Conservation (phyloP, 2,888 invertebrate genomes). For the Drosophila lacicola region DNA sequence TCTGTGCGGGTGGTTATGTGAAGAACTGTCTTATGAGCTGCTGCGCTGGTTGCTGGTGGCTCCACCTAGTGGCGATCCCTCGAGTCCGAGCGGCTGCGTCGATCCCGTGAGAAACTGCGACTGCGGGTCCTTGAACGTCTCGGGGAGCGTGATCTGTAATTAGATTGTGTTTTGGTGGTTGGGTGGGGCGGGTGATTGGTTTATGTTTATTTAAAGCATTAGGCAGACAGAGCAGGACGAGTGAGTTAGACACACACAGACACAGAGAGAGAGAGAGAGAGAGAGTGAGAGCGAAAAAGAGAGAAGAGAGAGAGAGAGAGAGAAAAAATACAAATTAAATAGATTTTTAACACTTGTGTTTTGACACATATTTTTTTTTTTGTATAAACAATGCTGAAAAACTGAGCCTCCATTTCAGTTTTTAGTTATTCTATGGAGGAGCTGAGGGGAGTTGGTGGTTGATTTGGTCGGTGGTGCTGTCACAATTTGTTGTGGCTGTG, state of each 20-base stretch:
- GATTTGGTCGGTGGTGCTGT: conserved; percentile 22
- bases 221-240: conserved; percentile 34
- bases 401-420: conserved; percentile 23
- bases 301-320: conserved; percentile 24
- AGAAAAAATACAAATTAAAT: conserved; percentile 66
- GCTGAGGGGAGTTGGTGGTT: conserved; percentile 25
- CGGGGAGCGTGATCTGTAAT: conserved; percentile 85
- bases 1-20: conserved; percentile 2
- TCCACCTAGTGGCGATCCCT: conserved; percentile 86
- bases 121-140: conserved; percentile 85
- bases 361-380: conserved; percentile 14
- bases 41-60: conserved; percentile 3
- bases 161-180: conserved; percentile 33
- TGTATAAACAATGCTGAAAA: conserved; percentile 26
- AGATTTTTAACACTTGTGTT: conserved; percentile 37
- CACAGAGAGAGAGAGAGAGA: conserved; percentile 27
- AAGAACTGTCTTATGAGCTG: conserved; percentile 11
- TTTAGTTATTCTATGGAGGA: conserved; percentile 29
- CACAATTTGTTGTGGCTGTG: conserved; percentile 25
- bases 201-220: conserved; percentile 3
- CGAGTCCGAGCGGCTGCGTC: conserved; percentile 87
- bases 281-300: conserved; percentile 32
- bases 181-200: conserved; percentile 16
- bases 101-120: conserved; percentile 87
- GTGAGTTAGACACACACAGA: conserved; percentile 10